Evolutionary conservation across 2,888 invertebrate genomes (phyloP), one percentile per base, ranked within the genome.

Genomic region (Xylocampa areola): DNA sequence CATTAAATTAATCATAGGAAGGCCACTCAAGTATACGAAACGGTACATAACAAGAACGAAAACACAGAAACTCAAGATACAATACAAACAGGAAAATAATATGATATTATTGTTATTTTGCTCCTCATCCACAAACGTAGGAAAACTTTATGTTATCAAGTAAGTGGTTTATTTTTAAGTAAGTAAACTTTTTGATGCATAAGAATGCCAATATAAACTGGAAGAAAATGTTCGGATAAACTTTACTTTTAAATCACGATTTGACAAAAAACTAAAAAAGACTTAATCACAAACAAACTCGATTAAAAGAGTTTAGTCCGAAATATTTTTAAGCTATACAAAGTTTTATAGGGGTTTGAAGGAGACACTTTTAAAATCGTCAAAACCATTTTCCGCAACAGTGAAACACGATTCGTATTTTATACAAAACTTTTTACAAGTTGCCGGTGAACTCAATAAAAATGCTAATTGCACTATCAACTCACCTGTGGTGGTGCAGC

Each of bases 401-500:
- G 39, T 55, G 68, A 70, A 79, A 73, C 54, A 61, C 76, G 77
- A 76, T 72, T 75, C 64, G 55, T 60, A 76, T 74, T 79, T 77
- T 63, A 66, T 52, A 73, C 53, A 84, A 84, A 88, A 86, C 79
- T 87, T 89, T 85, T 77, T 68, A 80, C 78, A 82, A 87, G 81
- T 88, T 82, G 63, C 75, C 75, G 65, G 63, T 64, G 69, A 86
- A 84, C 81, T 84, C 85, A 80, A 90, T 89, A 88, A 88, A 91
- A 88, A 90, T 91, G 88, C 84, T 85, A 91, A 90, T 88, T 86
- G 81, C 81, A 84, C 81, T 83, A 83, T 79, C 69, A 76, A 86
- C 92, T 92, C 80, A 94, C 94, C 93, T 88, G 91, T 91, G 67
- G 88, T 90, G 62, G 85, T 88, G 85, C 89, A 89, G 87, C 89